Percentiles rank a stretch among this genome's conserved stretches.
Evolutionary conservation across 2,888 invertebrate genomes (phyloP).

Genomic region (Galerucella calmariensis): DNA sequence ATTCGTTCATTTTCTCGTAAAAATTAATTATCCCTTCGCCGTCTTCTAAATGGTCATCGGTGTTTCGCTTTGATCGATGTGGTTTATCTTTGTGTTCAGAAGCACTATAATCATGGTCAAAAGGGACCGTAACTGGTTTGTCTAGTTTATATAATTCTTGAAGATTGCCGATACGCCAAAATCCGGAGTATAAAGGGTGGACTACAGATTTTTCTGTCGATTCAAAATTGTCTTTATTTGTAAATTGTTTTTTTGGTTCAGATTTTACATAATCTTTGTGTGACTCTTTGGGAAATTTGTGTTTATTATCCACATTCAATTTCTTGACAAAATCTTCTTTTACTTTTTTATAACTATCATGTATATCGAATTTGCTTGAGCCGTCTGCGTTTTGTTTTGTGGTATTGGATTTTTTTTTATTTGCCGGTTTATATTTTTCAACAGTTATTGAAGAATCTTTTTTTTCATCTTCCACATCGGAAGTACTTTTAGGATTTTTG

Average conservation of each 20-base stretch:
- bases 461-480: constrained; percentile 12
- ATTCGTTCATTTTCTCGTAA: constrained; percentile 12
- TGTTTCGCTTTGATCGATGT: constrained; percentile 33
- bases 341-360: constrained; percentile 28
- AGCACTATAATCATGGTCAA: constrained; percentile 58
- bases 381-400: constrained; percentile 14
- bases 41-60: constrained; percentile 19
- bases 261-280: constrained; percentile 26
- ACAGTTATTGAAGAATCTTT: constrained; percentile 20
- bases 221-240: constrained; percentile 40
- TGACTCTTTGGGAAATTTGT: constrained; percentile 38
- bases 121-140: constrained; percentile 58
- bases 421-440: constrained; percentile 25
- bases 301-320: constrained; percentile 29
- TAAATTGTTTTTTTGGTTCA: constrained; percentile 33
- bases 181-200: constrained; percentile 55
- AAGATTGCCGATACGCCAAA: constrained; percentile 51
- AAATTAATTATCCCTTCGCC: constrained; percentile 26
- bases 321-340: constrained; percentile 32
- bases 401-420: neutral
- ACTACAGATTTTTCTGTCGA: constrained; percentile 42
- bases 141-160: constrained; percentile 57
- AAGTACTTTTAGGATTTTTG: constrained; percentile 10
- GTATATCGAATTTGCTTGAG: constrained; percentile 26
- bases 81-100: constrained; percentile 50